Conservation (phyloP, 2,888 invertebrate genomes). For the Octodonta nipae region DNA sequence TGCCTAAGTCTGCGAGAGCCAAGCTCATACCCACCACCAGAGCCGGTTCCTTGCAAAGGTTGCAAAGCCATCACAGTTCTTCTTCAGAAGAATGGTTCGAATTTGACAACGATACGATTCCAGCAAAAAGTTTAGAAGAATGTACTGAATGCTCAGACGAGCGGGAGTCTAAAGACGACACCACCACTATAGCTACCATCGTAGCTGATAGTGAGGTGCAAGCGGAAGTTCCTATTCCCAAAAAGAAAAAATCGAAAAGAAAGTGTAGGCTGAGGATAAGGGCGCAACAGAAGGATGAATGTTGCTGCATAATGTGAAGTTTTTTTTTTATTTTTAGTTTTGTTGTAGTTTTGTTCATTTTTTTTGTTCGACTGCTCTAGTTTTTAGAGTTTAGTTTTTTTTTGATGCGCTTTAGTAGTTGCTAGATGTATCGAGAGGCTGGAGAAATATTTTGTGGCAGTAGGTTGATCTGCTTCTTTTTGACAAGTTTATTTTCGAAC, state of each 20-base stretch:
- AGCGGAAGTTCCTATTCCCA: conserved; percentile 10
- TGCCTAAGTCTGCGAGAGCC: conserved; percentile 17
- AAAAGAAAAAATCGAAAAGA: no score
- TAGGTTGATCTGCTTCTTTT: no score
- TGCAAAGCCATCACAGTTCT: conserved; percentile 37
- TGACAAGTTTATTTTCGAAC: no score
- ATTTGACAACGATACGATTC: conserved; percentile 25
- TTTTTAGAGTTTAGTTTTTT: no score
- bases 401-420: no score
- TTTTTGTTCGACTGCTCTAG: conserved; percentile 13
- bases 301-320: conserved; percentile 20
- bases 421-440: no score
- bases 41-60: conserved; percentile 24
- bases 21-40: conserved; percentile 19
- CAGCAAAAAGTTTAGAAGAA: conserved; percentile 7
- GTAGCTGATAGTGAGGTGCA: no score
- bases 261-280: no score
- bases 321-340: conserved; percentile 14
- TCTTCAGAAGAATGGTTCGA: conserved; percentile 39
- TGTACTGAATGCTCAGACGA: conserved; percentile 8
- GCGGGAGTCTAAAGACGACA: conserved; percentile 5
- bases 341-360: conserved; percentile 10
- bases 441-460: no score
- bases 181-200: no score
- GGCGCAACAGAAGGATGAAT: conserved; percentile 13